These are phyloP conservation scores for Plebejus anna DNA, from an alignment of 2,888 invertebrate genomes.

Conservation along the genomic window DNA sequence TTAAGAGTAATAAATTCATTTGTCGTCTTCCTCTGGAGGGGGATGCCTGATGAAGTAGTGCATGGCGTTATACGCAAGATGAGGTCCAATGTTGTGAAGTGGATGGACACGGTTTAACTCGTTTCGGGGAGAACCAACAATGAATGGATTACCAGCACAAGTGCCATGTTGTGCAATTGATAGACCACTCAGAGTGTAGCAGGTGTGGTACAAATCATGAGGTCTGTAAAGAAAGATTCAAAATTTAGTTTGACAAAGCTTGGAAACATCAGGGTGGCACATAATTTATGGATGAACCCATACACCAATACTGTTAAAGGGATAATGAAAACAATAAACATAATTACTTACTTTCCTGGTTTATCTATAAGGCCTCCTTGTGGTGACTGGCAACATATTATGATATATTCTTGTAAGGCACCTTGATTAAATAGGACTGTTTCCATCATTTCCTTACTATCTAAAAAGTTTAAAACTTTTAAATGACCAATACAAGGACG, in stretches of 20 bases:
- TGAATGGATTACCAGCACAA: constrained; percentile 66
- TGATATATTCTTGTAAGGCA: constrained; percentile 96
- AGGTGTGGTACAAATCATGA: constrained; percentile 97
- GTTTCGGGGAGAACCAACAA: constrained; percentile 84
- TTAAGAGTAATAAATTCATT: constrained; percentile 42
- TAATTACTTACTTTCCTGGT: constrained; percentile 90
- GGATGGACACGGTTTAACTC: constrained; percentile 89
- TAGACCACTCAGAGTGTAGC: constrained; percentile 96
- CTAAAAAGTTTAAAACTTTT: constrained; percentile 48
- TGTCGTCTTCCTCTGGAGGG: constrained; percentile 66
- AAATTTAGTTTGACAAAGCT: not conserved
- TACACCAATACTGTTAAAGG: not conserved
- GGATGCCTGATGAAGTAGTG: constrained; percentile 73
- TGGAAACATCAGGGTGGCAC: not conserved
- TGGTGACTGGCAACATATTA: constrained; percentile 93
- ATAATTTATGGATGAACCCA: too few relatives aligned
- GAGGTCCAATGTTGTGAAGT: constrained; percentile 89
- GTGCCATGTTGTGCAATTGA: constrained; percentile 92
- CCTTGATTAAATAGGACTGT: constrained; percentile 89
- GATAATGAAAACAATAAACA: not conserved
- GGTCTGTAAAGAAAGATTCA: constrained; percentile 76
- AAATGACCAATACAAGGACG: not conserved
- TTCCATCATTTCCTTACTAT: constrained; percentile 67
- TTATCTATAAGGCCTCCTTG: constrained; percentile 97
- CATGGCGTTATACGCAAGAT: constrained; percentile 74